These are phyloP conservation scores for Ctenosaura bakeri DNA, from an alignment of 2,797 vertebrate genomes.

Conservation along the genomic window DNA sequence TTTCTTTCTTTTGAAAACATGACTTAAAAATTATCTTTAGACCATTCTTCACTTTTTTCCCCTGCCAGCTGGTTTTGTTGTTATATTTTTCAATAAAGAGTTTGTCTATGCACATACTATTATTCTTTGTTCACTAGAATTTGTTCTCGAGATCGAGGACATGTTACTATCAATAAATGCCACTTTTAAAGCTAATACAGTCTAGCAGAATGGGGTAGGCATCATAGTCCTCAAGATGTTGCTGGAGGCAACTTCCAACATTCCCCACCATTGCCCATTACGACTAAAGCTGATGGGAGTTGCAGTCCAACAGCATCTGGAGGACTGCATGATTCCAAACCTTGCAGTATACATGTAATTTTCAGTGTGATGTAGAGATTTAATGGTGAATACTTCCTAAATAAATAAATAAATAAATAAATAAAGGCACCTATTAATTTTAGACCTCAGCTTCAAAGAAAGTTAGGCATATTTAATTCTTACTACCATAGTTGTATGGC, in stretches of 20 bases:
- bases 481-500: background rate
- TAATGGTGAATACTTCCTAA: background rate
- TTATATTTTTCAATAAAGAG: background rate
- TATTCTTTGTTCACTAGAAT: background rate
- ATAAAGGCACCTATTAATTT: background rate
- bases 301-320: too few species aligned
- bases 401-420: background rate
- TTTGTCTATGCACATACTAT: background rate
- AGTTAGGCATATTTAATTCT: background rate
- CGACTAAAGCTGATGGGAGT: too few species aligned
- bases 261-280: too few species aligned
- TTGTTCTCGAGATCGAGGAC: background rate
- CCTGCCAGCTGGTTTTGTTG: background rate
- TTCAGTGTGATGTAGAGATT: background rate
- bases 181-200: background rate
- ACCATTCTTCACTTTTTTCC: background rate
- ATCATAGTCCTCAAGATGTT: too few species aligned
- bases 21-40: background rate
- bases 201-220: background rate
- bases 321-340: too few species aligned
- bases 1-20: background rate
- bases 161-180: conserved; percentile 4
- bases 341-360: background rate
- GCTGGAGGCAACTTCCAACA: too few species aligned
- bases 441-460: background rate